Percentiles rank a stretch among this genome's conserved stretches.
Evolutionary conservation across 1,140 invertebrate genomes (phyloP).

Genomic region (Penaeus indicus): DNA sequence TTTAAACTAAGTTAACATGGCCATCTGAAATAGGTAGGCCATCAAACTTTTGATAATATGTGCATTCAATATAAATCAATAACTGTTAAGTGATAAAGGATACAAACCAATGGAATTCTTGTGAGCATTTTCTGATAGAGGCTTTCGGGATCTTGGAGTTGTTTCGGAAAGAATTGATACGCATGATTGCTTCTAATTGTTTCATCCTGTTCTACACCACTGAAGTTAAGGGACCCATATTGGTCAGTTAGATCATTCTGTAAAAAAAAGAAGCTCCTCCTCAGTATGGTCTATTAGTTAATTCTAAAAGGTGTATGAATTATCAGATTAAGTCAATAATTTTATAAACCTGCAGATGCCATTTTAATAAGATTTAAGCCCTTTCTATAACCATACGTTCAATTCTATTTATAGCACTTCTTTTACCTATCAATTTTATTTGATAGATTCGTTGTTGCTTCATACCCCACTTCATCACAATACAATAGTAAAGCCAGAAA

Average conservation of each 20-base stretch:
- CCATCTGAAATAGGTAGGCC: neutral
- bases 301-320: too few species aligned
- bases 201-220: constrained; percentile 17
- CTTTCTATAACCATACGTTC: too few species aligned
- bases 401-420: too few species aligned
- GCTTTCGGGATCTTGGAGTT: constrained; percentile 69
- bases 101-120: constrained; percentile 27
- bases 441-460: too few species aligned
- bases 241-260: constrained; percentile 11
- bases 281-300: too few species aligned
- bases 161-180: constrained; percentile 71
- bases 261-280: neutral
- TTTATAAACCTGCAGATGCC: too few species aligned
- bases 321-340: too few species aligned
- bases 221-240: constrained; percentile 1
- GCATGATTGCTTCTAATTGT: constrained; percentile 69
- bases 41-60: neutral
- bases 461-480: too few species aligned
- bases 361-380: too few species aligned
- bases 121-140: constrained; percentile 49
- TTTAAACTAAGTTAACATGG: constrained; percentile 1
- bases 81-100: constrained; percentile 68
- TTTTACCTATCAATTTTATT: too few species aligned
- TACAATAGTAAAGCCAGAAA: too few species aligned
- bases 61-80: constrained; percentile 73